Evolutionary conservation across 2,797 vertebrate species (phyloP).

Genomic region (Lutjanus argentimaculatus): DNA sequence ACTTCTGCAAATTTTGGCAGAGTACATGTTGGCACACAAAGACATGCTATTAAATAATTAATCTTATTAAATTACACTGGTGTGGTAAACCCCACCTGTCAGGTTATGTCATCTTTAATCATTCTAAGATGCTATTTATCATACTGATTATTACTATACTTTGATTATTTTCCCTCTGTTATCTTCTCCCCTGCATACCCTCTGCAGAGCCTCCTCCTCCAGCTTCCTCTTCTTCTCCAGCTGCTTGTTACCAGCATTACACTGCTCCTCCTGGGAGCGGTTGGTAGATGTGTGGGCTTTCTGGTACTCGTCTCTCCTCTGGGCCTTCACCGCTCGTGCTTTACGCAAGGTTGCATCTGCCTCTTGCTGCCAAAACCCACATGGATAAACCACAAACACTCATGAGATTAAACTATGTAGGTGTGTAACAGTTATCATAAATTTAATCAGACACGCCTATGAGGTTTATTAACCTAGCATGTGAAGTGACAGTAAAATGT

Average conservation of each 20-base stretch:
- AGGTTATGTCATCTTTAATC: not conserved
- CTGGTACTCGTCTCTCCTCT: slow-evolving; percentile 96
- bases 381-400: slow-evolving; percentile 63
- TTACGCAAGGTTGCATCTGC: slow-evolving; percentile 92
- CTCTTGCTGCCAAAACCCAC: slow-evolving; percentile 90
- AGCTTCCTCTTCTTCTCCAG: slow-evolving; percentile 94
- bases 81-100: not conserved
- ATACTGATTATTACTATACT: too few relatives aligned
- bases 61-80: not conserved
- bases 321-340: slow-evolving; percentile 89
- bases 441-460: not conserved
- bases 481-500: not conserved
- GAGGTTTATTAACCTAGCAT: slow-evolving; percentile 5
- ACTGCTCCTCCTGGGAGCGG: slow-evolving; percentile 93
- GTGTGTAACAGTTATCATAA: not conserved
- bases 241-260: slow-evolving; percentile 91
- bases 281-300: slow-evolving; percentile 91
- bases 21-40: not conserved
- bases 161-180: not conserved
- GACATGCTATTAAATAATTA: too few relatives aligned
- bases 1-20: not conserved
- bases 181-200: slow-evolving; percentile 80
- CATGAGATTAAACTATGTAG: slow-evolving; percentile 24
- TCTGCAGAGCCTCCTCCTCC: slow-evolving; percentile 96
- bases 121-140: not conserved